Percentiles rank a stretch among this genome's conserved stretches.
phyloP scores from a whole-genome alignment of 1,140 invertebrate species.

The Oreohelix idahoensis region DNA sequence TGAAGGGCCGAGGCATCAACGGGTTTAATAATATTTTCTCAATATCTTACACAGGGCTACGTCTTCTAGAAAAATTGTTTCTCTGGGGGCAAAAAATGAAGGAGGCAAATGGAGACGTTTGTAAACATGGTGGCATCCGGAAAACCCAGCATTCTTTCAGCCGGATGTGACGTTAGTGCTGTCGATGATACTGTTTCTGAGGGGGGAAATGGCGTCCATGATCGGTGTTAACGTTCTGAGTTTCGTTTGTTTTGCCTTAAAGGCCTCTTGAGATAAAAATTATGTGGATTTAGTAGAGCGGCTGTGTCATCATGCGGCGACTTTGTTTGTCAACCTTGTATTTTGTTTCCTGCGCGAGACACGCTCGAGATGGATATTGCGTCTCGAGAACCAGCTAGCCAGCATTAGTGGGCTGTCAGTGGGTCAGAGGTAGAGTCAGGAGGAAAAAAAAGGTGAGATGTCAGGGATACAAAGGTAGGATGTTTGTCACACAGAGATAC shows the following conservation, averaged over 20 bases:
- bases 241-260: constrained; percentile 7
- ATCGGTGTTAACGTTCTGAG: neutral
- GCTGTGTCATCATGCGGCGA: neutral
- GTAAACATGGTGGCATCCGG: constrained; percentile 28
- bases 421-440: no score
- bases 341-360: neutral
- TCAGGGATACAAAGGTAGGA: no score
- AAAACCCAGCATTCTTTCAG: constrained; percentile 13
- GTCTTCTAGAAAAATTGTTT: constrained; percentile 12
- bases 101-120: constrained; percentile 28
- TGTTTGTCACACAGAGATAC: no score
- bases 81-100: constrained; percentile 34
- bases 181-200: constrained; percentile 4
- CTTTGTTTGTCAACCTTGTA: constrained; percentile 2
- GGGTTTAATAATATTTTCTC: constrained; percentile 34
- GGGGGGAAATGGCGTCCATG: constrained; percentile 5
- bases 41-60: constrained; percentile 15
- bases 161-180: constrained; percentile 30
- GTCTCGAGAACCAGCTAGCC: neutral
- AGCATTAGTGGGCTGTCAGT: neutral
- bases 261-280: constrained; percentile 4
- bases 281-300: constrained; percentile 9
- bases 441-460: no score
- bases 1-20: neutral
- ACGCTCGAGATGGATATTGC: neutral